phyloP scores from a whole-genome alignment of 2,797 vertebrate species.

The Nannoperca obscura region DNA sequence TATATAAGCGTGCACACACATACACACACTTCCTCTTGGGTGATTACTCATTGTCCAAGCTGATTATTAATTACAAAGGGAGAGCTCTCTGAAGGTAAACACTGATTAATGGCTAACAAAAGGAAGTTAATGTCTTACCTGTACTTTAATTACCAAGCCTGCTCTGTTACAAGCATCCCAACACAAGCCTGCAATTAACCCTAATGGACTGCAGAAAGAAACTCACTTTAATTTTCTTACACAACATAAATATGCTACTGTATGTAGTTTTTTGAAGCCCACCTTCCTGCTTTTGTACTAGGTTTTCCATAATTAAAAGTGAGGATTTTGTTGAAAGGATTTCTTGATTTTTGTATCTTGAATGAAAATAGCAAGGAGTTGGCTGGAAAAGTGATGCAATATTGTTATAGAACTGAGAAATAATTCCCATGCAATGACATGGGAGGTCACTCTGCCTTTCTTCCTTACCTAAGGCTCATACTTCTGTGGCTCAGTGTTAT shows the following conservation, averaged over 20 bases:
- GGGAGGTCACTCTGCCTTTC: conserved; percentile 57
- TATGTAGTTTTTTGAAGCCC: conserved; percentile 28
- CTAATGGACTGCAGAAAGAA: conserved; percentile 79
- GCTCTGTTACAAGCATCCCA: conserved; percentile 80
- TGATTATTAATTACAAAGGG: conserved; percentile 88
- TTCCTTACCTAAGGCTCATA: conserved; percentile 41
- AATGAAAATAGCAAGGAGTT: conserved; percentile 44
- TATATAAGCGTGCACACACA: conserved; percentile 19
- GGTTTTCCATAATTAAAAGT: conserved; percentile 52
- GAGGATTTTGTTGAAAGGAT: conserved; percentile 22
- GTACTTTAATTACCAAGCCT: conserved; percentile 87
- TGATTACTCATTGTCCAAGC: conserved; percentile 86
- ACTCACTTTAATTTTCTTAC: conserved; percentile 69
- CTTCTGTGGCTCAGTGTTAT: conserved; percentile 43
- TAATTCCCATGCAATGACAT: conserved; percentile 50
- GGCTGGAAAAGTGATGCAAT: conserved; percentile 51
- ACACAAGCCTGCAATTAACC: conserved; percentile 85
- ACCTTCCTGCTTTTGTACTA: conserved; percentile 14
- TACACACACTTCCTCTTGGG: conserved; percentile 67
- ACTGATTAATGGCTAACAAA: conserved; percentile 91
- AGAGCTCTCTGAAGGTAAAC: conserved; percentile 84
- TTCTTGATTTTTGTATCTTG: conserved; percentile 37
- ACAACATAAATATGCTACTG: conserved; percentile 48
- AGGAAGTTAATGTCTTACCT: conserved; percentile 89
- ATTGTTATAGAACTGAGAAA: conserved; percentile 57